Evolutionary conservation across 1,140 invertebrate species (phyloP).

Genomic region (Phymorhynchus buccinoides): DNA sequence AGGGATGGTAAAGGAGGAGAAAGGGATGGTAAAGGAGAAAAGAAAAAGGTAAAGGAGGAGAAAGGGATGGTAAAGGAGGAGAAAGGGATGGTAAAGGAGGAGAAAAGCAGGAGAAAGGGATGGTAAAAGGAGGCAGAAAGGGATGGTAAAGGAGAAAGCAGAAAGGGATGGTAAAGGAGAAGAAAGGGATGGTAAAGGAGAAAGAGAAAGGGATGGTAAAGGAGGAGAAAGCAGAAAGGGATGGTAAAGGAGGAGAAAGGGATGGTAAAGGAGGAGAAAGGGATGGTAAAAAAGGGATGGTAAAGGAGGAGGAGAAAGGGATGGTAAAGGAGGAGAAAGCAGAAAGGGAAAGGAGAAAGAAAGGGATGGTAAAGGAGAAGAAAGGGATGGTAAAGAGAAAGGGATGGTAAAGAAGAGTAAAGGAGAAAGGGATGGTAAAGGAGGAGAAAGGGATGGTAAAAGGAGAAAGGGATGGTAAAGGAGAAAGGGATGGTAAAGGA

Average conservation of each 20-base stretch:
- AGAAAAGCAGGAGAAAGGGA: slow-evolving; percentile 37
- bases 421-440: neutral
- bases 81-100: slow-evolving; percentile 33
- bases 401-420: no score
- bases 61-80: neutral
- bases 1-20: no score
- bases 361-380: neutral
- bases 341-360: neutral
- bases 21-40: no score
- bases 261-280: neutral
- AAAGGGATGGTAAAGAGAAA: neutral
- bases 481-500: neutral
- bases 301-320: neutral
- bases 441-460: neutral
- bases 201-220: neutral
- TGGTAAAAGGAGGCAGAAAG: slow-evolving; percentile 46
- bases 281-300: no score
- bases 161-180: slow-evolving; percentile 17
- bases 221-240: neutral
- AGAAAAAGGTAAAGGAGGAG: slow-evolving; percentile 7
- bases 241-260: slow-evolving; percentile 49
- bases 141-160: slow-evolving; percentile 33
- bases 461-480: neutral
- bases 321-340: no score
- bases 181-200: neutral